Conservation (phyloP, 2,888 invertebrate genomes). For the Colletes collaris region DNA sequence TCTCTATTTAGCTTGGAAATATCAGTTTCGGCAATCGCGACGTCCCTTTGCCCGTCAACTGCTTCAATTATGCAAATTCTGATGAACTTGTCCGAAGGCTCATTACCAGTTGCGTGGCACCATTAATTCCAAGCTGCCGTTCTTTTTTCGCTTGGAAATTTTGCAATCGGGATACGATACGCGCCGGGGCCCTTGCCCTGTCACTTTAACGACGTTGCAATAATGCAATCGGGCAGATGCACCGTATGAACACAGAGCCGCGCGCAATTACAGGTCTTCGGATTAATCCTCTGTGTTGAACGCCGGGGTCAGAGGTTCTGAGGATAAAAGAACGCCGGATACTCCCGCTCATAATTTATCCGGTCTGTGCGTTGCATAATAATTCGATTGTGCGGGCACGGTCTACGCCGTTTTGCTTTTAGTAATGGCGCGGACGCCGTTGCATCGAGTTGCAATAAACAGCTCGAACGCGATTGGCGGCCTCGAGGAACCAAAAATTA, state of each 20-base stretch:
- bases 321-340: conserved; percentile 30
- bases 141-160: conserved; percentile 21
- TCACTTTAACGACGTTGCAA: conserved; percentile 41
- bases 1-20: background rate
- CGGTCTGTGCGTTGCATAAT: conserved; percentile 14
- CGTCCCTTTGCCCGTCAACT: conserved; percentile 2
- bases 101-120: conserved; percentile 17
- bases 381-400: conserved; percentile 24
- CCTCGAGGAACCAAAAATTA: too few species aligned
- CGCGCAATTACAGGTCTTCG: conserved; percentile 43
- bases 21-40: conserved; percentile 8
- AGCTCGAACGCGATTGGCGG: background rate
- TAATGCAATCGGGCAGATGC: conserved; percentile 47
- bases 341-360: conserved; percentile 30
- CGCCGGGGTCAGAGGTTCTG: conserved; percentile 21
- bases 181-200: conserved; percentile 8
- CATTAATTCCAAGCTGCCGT: conserved; percentile 1
- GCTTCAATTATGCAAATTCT: conserved; percentile 27
- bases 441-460: background rate
- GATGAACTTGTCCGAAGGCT: conserved; percentile 25
- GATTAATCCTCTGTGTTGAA: conserved; percentile 47
- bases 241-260: conserved; percentile 15
- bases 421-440: background rate
- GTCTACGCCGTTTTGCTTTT: conserved; percentile 5
- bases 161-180: conserved; percentile 21